Base-by-base conservation (phyloP, 2,888 invertebrate genomes). In the Malthinus seriepunctatus region DNA sequence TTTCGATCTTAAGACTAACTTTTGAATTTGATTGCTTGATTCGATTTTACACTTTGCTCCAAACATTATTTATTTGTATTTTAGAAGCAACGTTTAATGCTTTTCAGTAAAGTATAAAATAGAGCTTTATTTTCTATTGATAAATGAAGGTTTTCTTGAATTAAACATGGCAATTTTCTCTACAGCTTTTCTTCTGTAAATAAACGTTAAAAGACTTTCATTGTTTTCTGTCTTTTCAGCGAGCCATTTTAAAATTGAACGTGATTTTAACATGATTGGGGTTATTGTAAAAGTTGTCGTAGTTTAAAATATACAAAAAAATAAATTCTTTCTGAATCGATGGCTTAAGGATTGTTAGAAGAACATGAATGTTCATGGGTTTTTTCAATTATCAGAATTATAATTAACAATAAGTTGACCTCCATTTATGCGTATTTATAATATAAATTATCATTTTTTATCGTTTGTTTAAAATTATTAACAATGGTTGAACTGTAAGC, bases 211-310 rank as follows among this genome's bases (percentile, higher is more conserved):
- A 56, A 47, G 56, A 10, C 15, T 60, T 60, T 52, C 44, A 10
- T 11, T 62, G 57, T 62, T 58, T 44, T 38, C 31, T 10, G 33
- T 31, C 44, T 51, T 47, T 52, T 14, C 8, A 23, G 4, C 32
- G 38, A 33, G 31, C 32, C 39, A 32, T 50, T 44, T n/a, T 23
- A 33, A 6, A 44, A 14, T 56, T 42, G 56, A 51, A 54, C 64
- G 63, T 64, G 62, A 51, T 61, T 63, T 58, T 53, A 38, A 23
- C 15, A 8, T 34, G 53, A 63, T 62, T 52, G 52, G 32, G 44
- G 50, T 49, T 61, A 53, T 59, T 51, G 54, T 11, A 39, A 14
- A 32, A n/a, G n/a, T 23, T 9, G 1, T 4, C 12, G 15, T 42
- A 42, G 23, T 42, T 15, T 23, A n/a, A 42, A 15, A 23, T 5